These are phyloP conservation scores for Crossaster papposus DNA, from an alignment of 53 echinoderm and acorn worm species.

Conservation along the genomic window DNA sequence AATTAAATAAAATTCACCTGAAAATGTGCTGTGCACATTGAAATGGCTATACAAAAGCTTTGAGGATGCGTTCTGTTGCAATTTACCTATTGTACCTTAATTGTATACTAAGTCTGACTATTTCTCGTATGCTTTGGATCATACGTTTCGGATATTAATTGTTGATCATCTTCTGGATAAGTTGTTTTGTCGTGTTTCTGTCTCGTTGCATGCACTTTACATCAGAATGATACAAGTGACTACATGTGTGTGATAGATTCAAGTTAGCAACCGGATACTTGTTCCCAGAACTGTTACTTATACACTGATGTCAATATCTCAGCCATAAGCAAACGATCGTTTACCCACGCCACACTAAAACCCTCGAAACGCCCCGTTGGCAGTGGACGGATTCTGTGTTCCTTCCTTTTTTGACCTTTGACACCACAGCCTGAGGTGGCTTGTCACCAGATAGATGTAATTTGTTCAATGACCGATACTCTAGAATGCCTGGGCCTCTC, in stretches of 20 bases:
- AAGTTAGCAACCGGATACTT: conserved; percentile 8
- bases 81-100: too few species aligned
- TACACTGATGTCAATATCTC: neutral
- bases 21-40: too few species aligned
- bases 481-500: conserved; percentile 7
- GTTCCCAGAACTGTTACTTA: neutral
- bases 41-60: too few species aligned
- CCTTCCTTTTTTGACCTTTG: conserved; percentile 45
- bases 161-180: neutral
- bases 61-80: too few species aligned
- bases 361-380: conserved; percentile 18
- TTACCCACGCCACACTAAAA: neutral
- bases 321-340: neutral
- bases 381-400: conserved; percentile 43
- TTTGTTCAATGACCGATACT: conserved; percentile 29
- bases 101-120: too few species aligned
- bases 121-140: neutral
- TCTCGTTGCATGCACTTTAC: neutral
- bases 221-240: neutral
- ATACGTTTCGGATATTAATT: neutral
- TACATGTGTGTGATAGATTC: conserved; percentile 1
- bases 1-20: too few species aligned
- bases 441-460: conserved; percentile 43
- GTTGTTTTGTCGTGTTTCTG: neutral
- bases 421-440: conserved; percentile 23